Evolutionary conservation across 92 coral and sea anemone genomes (phyloP).

Genomic region (Paramuricea clavata): DNA sequence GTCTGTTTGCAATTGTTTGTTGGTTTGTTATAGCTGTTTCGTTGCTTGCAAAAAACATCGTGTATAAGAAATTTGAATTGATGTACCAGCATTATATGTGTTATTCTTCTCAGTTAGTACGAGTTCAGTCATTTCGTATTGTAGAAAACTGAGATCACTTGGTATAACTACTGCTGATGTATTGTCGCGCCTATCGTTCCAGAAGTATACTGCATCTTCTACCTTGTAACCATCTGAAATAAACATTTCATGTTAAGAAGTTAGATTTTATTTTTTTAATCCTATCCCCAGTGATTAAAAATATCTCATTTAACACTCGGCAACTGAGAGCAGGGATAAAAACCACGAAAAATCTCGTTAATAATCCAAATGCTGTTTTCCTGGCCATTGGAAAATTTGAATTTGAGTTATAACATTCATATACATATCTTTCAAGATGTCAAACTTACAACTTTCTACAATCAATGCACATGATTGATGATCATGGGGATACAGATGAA

Average conservation of each 20-base stretch:
- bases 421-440: background rate
- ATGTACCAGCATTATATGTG: conserved; percentile 86
- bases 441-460: conserved; percentile 91
- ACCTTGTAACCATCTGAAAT: conserved; percentile 93
- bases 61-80: too few species aligned
- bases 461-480: conserved; percentile 85
- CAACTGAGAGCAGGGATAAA: background rate
- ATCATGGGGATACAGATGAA: conserved; percentile 95
- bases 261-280: too few species aligned
- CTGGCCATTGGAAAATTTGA: background rate
- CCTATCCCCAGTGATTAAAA: too few species aligned
- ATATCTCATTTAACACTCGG: background rate
- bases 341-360: too few species aligned
- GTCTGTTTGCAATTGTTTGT: background rate
- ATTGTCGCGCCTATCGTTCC: conserved; percentile 87
- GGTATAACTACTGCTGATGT: conserved; percentile 91
- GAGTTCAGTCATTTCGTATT: conserved; percentile 83
- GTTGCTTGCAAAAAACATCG: background rate
- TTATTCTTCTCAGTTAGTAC: conserved; percentile 82
- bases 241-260: background rate
- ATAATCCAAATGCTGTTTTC: background rate
- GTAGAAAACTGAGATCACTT: conserved; percentile 91
- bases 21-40: background rate
- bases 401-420: too few species aligned
- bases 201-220: conserved; percentile 86